Base-by-base conservation (phyloP, 2,797 vertebrate genomes). In the Catharus ustulatus region DNA sequence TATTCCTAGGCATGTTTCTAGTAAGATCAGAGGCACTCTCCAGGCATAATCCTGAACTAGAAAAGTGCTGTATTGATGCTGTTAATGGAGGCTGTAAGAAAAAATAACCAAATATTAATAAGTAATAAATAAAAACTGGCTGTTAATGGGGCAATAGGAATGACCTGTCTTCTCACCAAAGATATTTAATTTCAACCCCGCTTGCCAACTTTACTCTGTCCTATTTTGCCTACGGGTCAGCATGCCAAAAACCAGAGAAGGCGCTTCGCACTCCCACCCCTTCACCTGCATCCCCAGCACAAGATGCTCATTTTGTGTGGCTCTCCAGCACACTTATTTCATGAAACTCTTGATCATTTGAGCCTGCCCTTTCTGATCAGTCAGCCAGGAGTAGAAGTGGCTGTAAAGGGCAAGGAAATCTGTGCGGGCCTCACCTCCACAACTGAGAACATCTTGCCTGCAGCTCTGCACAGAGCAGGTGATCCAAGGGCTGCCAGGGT, bases 341-440 rank as follows among this genome's bases (percentile, higher is more conserved):
- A 89, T 94, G 57, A 96, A 95, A 90, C 76, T 93, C 54, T 48
- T 32, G 48, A 0, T 48, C 63, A 5, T 90, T 73, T 93, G 94
- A 96, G 78, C 88, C 87, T 96, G 83, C 80, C 89, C 68, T 94
- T 92, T 87, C 71, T 84, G 83, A 87, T 95, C 92, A 91, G 83
- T 77, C 93, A 95, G 83, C 80, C 96, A 90, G 92, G 93, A 95
- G 59, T 77, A 82, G 67, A 92, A 93, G 64, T 36, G 26, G 40
- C 88, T 93, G 93, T 24, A 91, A 94, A 97, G 94, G 94, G 96
- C 94, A 96, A 51, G 55, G 84, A 91, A 96, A 94, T 91, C 90
- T 86, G 15, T 80, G 90, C 2, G 5, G 87, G 90, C 87, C 90
- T 96, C 92, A 88, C 87, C 82, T 90, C 77, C 68, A 12, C 88